Conservation (phyloP, 2,113 vertebrate species). For the Nesogale talazaci region DNA sequence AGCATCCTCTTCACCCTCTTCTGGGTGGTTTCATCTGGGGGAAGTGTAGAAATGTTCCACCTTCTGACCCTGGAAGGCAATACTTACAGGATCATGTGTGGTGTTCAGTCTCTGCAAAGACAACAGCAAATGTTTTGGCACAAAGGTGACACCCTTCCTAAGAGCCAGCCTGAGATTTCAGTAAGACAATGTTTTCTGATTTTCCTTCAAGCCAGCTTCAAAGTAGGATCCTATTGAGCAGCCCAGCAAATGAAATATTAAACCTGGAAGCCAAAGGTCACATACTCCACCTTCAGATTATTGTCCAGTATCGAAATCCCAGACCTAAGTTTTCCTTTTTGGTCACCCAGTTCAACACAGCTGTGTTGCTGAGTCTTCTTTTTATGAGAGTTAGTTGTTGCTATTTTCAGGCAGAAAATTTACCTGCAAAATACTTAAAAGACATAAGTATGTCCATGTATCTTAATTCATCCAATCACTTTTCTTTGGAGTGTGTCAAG, state of each 20-base stretch:
- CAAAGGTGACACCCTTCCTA: not conserved
- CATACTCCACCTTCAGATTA: not conserved
- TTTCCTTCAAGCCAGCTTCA: not conserved
- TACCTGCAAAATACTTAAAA: not conserved
- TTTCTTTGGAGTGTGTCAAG: not conserved
- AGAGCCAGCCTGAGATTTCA: not conserved
- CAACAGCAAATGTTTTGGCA: not conserved
- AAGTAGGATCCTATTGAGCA: not conserved
- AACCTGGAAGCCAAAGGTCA: not conserved
- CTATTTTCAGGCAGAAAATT: not conserved
- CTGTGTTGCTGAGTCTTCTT: not conserved
- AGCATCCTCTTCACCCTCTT: not conserved
- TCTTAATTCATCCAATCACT: not conserved
- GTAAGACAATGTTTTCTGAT: not conserved
- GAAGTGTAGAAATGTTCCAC: not conserved
- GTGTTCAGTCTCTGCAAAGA: no score
- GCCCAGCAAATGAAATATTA: not conserved
- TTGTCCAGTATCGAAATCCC: not conserved
- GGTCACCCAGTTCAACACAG: not conserved
- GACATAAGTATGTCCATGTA: not conserved
- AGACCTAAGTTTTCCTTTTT: not conserved
- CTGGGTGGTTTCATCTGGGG: not conserved
- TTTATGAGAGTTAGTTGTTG: not conserved
- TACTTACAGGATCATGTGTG: rapidly evolving
- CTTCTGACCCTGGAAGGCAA: not conserved